These are phyloP conservation scores for Rhagonycha lutea DNA, from an alignment of 2,888 invertebrate species.

Conservation along the genomic window DNA sequence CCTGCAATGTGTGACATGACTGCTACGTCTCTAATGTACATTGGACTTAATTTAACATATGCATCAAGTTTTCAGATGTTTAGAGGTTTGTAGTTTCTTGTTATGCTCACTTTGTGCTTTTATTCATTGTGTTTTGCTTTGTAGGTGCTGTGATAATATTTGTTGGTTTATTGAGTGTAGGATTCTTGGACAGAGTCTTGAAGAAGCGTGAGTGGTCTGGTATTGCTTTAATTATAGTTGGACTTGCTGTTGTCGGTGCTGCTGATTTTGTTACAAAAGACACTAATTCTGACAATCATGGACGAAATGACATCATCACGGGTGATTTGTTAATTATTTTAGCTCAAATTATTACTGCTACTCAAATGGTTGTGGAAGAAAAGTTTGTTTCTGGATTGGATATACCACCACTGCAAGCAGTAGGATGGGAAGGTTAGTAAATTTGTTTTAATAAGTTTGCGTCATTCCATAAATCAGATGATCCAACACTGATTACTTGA, in stretches of 20 bases:
- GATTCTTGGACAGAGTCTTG: slow-evolving; percentile 72
- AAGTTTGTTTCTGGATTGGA: slow-evolving; percentile 83
- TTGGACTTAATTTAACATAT: slow-evolving; percentile 88
- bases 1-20: slow-evolving; percentile 90
- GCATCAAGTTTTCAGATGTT: slow-evolving; percentile 97
- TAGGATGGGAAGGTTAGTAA: slow-evolving; percentile 85
- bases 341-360: slow-evolving; percentile 81
- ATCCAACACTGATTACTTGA: too few relatives aligned
- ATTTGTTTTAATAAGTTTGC: too few relatives aligned
- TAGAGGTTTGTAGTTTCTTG: slow-evolving; percentile 62
- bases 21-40: slow-evolving; percentile 88
- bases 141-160: slow-evolving; percentile 84
- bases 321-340: slow-evolving; percentile 77
- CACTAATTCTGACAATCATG: slow-evolving; percentile 53
- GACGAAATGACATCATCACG: slow-evolving; percentile 76
- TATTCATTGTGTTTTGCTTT: slow-evolving; percentile 28
- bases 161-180: slow-evolving; percentile 84
- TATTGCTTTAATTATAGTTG: slow-evolving; percentile 72
- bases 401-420: slow-evolving; percentile 87
- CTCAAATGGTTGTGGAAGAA: slow-evolving; percentile 95
- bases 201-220: slow-evolving; percentile 75
- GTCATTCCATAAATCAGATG: too few relatives aligned
- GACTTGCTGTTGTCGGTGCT: slow-evolving; percentile 72
- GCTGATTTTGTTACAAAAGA: slow-evolving; percentile 67
- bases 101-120: not conserved